Base-by-base conservation (phyloP, 1,140 invertebrate species). In the Marisa cornuarietis region DNA sequence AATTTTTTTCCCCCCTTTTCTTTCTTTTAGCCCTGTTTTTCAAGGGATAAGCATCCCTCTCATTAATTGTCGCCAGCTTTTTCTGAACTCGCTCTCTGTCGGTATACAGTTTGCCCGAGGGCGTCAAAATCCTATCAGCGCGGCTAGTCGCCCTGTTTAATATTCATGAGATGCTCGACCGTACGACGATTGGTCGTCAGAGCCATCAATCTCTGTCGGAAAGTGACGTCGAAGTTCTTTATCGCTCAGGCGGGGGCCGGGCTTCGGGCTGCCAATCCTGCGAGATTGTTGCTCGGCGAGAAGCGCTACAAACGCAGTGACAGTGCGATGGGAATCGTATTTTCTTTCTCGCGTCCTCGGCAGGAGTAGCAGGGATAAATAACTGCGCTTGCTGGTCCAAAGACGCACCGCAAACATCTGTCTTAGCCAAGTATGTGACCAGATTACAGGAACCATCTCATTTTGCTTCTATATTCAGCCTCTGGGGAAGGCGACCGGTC, bases 71-170 rank as follows among this genome's bases (percentile, higher is more conserved):
- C 52, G 7, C 52, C 51, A 52, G 31, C 61, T 63, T 63, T 20
- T 8, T 22, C 75, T 14, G 16, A 62, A 51, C 75, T 61, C 75
- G 61, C 62, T 7, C 22, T 49, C 63, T 74, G 11, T 10, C 18
- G n/a, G 51, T 24, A 49, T 16, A 22, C 31, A 51, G 18, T 11
- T 49, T 65, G 31, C 22, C 49, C 74, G 16, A 10, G 65, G 63
- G 65, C 24, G 63, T 49, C 76, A 77, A 54, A 52, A 68, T 68
- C 76, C 76, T 69, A 77, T 77, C 76, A 77, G 49, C 18, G 51
- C 74, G 74, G 61, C 24, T 13, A n/a, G 16, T 63, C 42, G 18
- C 49, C n/a, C 18, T 49, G 13, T 8, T 77, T 31, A 77, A 77
- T 77, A 77, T 77, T 77, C 63, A 77, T 54, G 63, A 54, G 18